Conservation (phyloP, 2,797 vertebrate genomes). For the Melanotaenia boesemani region DNA sequence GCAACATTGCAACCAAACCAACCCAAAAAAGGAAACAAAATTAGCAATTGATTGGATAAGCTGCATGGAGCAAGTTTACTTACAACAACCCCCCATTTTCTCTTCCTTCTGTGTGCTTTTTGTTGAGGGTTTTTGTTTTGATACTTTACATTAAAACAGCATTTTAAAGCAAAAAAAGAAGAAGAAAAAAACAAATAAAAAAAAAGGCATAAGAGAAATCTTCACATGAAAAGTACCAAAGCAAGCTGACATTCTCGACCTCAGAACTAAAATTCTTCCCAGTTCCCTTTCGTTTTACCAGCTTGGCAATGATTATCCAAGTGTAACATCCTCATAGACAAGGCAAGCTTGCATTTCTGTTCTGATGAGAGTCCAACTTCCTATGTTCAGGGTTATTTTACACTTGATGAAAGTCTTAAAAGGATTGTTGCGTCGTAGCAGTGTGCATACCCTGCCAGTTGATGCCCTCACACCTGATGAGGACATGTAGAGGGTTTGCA, state of each 20-base stretch:
- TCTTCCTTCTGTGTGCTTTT: constrained; percentile 67
- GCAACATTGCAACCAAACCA: constrained; percentile 38
- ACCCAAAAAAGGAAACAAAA: constrained; percentile 39
- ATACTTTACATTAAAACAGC: constrained; percentile 39
- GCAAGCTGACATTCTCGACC: constrained; percentile 65
- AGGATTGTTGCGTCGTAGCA: constrained; percentile 71
- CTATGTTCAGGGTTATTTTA: constrained; percentile 32
- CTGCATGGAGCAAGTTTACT: constrained; percentile 32
- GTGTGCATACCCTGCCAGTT: constrained; percentile 46
- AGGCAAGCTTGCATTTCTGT: constrained; percentile 53
- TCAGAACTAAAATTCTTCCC: constrained; percentile 29
- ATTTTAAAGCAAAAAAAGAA: constrained; percentile 16
- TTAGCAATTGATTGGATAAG: constrained; percentile 33
- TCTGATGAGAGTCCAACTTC: constrained; percentile 46
- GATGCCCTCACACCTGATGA: constrained; percentile 46
- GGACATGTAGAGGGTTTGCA: constrained; percentile 25
- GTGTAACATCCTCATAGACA: constrained; percentile 40
- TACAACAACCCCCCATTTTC: constrained; percentile 13
- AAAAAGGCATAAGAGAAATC: constrained; percentile 65
- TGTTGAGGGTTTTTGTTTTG: constrained; percentile 35
- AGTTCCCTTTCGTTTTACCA: constrained; percentile 29
- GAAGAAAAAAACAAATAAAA: constrained; percentile 26
- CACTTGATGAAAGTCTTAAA: constrained; percentile 65
- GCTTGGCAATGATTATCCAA: constrained; percentile 64
- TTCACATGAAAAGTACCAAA: constrained; percentile 67